Conservation (phyloP, 1,140 invertebrate species). For the Cyphomyrmex costatus region DNA sequence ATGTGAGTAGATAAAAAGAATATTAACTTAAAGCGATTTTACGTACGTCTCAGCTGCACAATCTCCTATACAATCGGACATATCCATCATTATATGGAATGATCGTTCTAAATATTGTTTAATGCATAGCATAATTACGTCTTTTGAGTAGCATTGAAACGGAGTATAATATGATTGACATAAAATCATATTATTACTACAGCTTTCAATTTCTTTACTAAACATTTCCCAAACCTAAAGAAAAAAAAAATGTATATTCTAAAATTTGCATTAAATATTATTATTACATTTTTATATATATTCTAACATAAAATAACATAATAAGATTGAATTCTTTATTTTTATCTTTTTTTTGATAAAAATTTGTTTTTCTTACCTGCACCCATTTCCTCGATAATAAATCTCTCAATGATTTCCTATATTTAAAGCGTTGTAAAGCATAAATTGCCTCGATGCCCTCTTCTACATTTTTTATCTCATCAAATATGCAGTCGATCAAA, state of each 20-base stretch:
- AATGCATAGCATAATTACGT: conserved; percentile 88
- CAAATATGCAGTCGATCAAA: conserved; percentile 90
- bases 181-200: conserved; percentile 87
- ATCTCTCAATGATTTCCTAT: conserved; percentile 88
- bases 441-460: conserved; percentile 91
- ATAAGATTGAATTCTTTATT: background rate
- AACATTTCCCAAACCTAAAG: conserved; percentile 92
- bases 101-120: conserved; percentile 87
- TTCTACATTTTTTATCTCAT: conserved; percentile 90
- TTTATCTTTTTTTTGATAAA: background rate
- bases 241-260: conserved; percentile 64
- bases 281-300: background rate
- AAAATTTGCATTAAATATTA: background rate
- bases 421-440: conserved; percentile 90
- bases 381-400: conserved; percentile 90
- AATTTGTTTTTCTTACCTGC: conserved; percentile 78
- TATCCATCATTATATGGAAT: conserved; percentile 76
- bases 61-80: conserved; percentile 81
- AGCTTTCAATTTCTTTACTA: conserved; percentile 89
- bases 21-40: background rate
- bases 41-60: conserved; percentile 72
- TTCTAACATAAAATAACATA: background rate
- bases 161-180: conserved; percentile 88
- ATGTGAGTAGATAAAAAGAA: background rate
- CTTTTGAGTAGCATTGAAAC: conserved; percentile 90